phyloP scores from a whole-genome alignment of 1,140 invertebrate genomes.

The Trissolcus basalis region DNA sequence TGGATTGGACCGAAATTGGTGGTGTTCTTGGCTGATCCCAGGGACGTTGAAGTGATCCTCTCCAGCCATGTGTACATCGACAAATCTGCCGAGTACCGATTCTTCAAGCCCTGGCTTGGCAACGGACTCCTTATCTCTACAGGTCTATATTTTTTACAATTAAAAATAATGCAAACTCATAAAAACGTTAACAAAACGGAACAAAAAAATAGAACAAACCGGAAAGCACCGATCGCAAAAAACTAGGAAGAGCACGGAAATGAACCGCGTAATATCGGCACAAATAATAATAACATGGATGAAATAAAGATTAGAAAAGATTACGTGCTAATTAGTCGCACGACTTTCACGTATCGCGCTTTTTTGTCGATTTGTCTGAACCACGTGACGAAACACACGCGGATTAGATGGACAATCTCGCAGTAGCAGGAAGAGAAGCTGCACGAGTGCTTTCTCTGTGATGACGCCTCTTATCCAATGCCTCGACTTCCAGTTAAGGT shows the following conservation, averaged over 20 bases:
- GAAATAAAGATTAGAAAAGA: too few species aligned
- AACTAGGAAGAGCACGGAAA: background rate
- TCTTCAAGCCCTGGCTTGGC: slow-evolving; percentile 86
- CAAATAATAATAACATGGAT: too few species aligned
- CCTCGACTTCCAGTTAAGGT: slow-evolving; percentile 27
- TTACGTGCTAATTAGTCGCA: slow-evolving; percentile 14
- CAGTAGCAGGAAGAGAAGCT: slow-evolving; percentile 61
- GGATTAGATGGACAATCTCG: slow-evolving; percentile 8
- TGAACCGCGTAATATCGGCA: too few species aligned
- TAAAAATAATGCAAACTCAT: background rate
- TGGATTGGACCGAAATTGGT: slow-evolving; percentile 86
- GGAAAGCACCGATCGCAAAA: too few species aligned
- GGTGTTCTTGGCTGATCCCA: slow-evolving; percentile 83
- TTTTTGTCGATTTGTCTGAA: slow-evolving; percentile 40
- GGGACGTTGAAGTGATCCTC: slow-evolving; percentile 84
- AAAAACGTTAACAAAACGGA: too few species aligned
- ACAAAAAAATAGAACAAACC: too few species aligned
- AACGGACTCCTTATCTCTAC: slow-evolving; percentile 85
- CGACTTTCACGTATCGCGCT: slow-evolving; percentile 54
- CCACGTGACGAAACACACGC: slow-evolving; percentile 38
- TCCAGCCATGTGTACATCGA: slow-evolving; percentile 86
- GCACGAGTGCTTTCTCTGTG: slow-evolving; percentile 40
- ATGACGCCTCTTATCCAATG: slow-evolving; percentile 43
- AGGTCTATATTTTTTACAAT: slow-evolving; percentile 76
- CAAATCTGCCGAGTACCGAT: slow-evolving; percentile 83